Evolutionary conservation across 2,113 vertebrate genomes (phyloP).

Genomic region (Orcinus orca): DNA sequence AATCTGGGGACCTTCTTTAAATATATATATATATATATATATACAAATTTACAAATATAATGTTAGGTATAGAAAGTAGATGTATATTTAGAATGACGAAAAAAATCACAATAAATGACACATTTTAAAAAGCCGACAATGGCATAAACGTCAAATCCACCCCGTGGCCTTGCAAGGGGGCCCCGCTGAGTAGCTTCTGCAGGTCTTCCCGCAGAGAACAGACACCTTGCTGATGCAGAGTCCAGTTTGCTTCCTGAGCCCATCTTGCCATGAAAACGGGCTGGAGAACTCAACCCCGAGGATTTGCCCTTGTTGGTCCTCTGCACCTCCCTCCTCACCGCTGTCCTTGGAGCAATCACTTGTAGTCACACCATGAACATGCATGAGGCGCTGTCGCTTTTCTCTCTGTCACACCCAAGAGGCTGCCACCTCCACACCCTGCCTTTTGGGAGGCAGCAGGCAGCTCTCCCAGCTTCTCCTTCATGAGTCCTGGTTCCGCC

Average conservation of each 20-base stretch:
- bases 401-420: background rate
- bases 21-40: no score
- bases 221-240: no score
- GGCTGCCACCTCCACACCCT: background rate
- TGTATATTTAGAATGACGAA: background rate
- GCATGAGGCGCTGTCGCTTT: background rate
- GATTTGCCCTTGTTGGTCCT: background rate
- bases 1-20: background rate
- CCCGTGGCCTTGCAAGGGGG: background rate
- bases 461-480: background rate
- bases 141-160: background rate
- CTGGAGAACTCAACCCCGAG: background rate
- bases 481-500: background rate
- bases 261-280: background rate
- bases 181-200: background rate
- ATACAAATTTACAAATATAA: background rate
- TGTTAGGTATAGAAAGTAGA: background rate
- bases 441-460: background rate
- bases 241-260: background rate
- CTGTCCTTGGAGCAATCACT: background rate
- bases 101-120: background rate
- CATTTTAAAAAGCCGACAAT: background rate
- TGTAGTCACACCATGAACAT: accelerated
- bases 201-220: background rate
- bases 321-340: accelerated